These are phyloP conservation scores for Pemphredon lugubris DNA, from an alignment of 2,888 invertebrate species.

Conservation along the genomic window DNA sequence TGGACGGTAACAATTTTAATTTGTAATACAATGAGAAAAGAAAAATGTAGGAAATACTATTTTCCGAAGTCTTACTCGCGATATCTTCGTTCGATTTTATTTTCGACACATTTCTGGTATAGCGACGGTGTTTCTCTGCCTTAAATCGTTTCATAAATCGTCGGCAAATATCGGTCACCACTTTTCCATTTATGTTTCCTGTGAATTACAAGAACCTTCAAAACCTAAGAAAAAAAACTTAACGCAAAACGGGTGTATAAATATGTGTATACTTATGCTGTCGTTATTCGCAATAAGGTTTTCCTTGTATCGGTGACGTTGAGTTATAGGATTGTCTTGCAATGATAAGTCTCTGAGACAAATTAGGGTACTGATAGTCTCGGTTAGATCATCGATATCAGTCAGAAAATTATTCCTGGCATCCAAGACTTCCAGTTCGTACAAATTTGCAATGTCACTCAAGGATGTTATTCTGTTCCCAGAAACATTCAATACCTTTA, in stretches of 20 bases:
- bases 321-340: constrained; percentile 85
- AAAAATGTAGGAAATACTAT: no score
- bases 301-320: constrained; percentile 86
- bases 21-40: no score
- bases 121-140: constrained; percentile 81
- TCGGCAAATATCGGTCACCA: constrained; percentile 84
- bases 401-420: constrained; percentile 84
- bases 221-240: constrained; percentile 12
- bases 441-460: constrained; percentile 82
- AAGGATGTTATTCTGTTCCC: constrained; percentile 85
- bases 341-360: constrained; percentile 84
- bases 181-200: constrained; percentile 85
- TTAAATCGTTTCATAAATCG: constrained; percentile 86
- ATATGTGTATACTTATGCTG: constrained; percentile 83
- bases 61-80: constrained; percentile 48
- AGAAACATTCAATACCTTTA: constrained; percentile 85
- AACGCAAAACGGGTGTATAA: not conserved
- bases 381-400: constrained; percentile 83
- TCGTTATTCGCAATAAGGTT: constrained; percentile 85
- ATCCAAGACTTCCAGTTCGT: constrained; percentile 82
- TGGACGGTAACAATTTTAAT: not conserved
- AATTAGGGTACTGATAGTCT: constrained; percentile 83
- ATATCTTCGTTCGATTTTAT: constrained; percentile 71
- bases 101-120: constrained; percentile 63
- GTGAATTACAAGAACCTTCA: constrained; percentile 24